Evolutionary conservation across 2,797 vertebrate species (phyloP).

Genomic region (Pristis pectinata): DNA sequence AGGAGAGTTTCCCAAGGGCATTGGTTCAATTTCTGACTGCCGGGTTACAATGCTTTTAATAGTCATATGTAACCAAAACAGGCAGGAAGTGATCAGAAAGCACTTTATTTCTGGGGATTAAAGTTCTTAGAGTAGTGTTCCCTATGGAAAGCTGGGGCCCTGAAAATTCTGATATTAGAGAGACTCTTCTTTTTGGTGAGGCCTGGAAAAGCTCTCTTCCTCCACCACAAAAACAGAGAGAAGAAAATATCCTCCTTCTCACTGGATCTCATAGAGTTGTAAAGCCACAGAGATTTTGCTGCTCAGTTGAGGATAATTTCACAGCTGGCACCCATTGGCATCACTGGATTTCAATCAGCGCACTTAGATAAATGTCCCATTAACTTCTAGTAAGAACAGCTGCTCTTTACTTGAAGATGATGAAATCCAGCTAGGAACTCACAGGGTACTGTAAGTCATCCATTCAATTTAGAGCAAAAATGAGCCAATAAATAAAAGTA

Average conservation of each 20-base stretch:
- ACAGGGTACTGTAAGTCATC: neutral
- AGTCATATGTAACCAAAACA: neutral
- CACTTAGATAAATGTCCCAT: neutral
- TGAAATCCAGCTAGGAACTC: too few species aligned
- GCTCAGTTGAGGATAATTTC: neutral
- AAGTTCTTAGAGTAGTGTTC: too few species aligned
- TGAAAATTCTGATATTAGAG: too few species aligned
- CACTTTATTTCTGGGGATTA: neutral
- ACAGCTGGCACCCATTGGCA: neutral
- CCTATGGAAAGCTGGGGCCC: neutral
- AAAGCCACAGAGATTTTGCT: too few species aligned
- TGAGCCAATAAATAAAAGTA: neutral
- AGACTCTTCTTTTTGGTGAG: neutral
- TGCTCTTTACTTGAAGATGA: neutral
- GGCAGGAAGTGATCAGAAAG: neutral
- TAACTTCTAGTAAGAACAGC: neutral
- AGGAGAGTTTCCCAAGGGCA: neutral
- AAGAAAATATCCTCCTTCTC: neutral
- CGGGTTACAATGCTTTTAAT: neutral
- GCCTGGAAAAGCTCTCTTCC: neutral
- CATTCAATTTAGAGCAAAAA: neutral
- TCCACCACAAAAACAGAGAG: neutral
- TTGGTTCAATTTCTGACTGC: neutral
- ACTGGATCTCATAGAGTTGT: neutral
- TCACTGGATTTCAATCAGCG: too few species aligned